Evolutionary conservation across 2,888 invertebrate genomes (phyloP).

Genomic region (Eurytoma californica): DNA sequence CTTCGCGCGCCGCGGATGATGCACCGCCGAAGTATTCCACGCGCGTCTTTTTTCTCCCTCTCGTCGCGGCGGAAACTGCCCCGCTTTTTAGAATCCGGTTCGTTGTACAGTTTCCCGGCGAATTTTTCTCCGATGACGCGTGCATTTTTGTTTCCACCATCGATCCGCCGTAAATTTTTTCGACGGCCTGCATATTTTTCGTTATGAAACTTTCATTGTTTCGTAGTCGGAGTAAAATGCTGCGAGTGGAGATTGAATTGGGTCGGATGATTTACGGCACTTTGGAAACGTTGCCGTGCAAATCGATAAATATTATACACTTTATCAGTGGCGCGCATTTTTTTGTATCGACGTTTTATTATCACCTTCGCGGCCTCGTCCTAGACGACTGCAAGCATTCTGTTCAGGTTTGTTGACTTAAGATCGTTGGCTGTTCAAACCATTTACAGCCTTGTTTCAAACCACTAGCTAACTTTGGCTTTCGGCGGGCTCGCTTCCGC

Average conservation of each 20-base stretch:
- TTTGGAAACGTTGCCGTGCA: too few species aligned
- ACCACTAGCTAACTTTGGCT: neutral
- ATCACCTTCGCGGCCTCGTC: neutral
- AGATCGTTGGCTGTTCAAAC: neutral
- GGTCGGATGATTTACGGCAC: too few species aligned
- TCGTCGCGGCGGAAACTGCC: too few species aligned
- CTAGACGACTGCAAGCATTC: too few species aligned
- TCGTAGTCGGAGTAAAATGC: too few species aligned
- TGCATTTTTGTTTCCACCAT: neutral
- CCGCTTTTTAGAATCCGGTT: neutral
- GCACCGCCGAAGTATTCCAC: conserved; percentile 30
- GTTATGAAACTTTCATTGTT: too few species aligned
- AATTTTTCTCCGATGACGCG: neutral
- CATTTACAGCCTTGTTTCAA: conserved; percentile 14
- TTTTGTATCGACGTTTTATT: neutral
- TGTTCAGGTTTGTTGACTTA: neutral
- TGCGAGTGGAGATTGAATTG: too few species aligned
- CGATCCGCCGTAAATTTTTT: neutral
- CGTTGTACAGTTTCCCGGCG: neutral
- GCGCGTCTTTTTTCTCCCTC: neutral
- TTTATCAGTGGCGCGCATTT: neutral
- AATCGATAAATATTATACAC: neutral
- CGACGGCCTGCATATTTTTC: too few species aligned
- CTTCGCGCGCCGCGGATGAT: conserved; percentile 28
- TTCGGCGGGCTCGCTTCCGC: neutral